These are phyloP conservation scores for Martes martes DNA, from an alignment of 2,113 vertebrate species.

Conservation along the genomic window DNA sequence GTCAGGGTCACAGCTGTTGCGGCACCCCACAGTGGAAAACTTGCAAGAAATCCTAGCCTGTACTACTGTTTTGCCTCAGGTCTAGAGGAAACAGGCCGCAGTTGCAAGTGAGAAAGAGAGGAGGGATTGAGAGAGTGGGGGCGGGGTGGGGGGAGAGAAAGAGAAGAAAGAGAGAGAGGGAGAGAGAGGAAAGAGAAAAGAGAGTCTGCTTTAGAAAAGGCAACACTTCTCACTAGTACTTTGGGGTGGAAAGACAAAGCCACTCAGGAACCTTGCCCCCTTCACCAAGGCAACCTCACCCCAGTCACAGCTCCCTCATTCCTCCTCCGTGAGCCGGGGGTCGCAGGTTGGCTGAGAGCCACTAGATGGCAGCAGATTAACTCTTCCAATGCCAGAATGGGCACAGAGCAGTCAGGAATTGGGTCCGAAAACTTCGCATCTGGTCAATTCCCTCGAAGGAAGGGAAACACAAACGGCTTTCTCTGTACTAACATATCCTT, in stretches of 20 bases:
- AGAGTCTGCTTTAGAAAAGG: background rate
- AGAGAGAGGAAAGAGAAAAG: background rate
- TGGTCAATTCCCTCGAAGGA: background rate
- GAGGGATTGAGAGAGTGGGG: background rate
- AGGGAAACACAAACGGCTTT: background rate
- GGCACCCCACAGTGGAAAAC: constrained; percentile 61
- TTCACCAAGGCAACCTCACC: background rate
- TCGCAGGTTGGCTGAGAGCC: constrained; percentile 2
- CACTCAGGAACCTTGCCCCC: background rate
- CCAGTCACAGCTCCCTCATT: background rate
- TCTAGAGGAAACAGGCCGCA: constrained; percentile 48
- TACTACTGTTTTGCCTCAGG: constrained; percentile 38
- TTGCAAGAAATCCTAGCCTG: constrained; percentile 63
- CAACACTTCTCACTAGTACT: background rate
- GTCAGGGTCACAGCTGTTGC: constrained; percentile 70
- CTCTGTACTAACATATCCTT: background rate
- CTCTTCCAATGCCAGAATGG: constrained; percentile 71
- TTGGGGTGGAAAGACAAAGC: background rate
- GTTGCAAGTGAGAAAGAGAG: background rate
- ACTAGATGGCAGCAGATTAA: constrained; percentile 80
- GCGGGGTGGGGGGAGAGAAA: background rate
- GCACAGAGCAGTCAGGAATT: background rate
- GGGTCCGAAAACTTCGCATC: background rate
- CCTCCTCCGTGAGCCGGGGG: background rate
- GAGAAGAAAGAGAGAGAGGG: background rate